These are phyloP conservation scores for Datnioides undecimradiatus DNA, from an alignment of 2,113 vertebrate genomes.

Conservation along the genomic window DNA sequence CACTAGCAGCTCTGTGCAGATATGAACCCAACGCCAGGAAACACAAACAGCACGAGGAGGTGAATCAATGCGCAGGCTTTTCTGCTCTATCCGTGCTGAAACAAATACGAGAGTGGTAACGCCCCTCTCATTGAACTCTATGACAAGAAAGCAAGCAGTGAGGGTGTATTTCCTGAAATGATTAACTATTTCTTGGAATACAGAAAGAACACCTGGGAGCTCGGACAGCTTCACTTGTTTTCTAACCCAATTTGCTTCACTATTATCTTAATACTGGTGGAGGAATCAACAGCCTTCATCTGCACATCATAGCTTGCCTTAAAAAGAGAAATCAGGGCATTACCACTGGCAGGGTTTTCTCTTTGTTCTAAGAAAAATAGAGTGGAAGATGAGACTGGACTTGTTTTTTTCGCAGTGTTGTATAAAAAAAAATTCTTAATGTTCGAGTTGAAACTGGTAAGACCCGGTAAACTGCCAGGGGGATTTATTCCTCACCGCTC, in stretches of 20 bases:
- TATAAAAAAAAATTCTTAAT: background rate
- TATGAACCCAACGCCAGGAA: too few species aligned
- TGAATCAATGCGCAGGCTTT: background rate
- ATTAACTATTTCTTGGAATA: background rate
- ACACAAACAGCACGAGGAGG: background rate
- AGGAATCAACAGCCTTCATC: background rate
- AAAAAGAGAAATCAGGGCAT: background rate
- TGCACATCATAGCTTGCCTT: background rate
- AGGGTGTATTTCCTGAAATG: background rate
- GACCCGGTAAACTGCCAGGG: background rate
- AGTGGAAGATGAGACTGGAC: background rate
- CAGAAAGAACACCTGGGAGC: background rate
- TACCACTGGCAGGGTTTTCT: background rate
- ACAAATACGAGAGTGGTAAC: too few species aligned
- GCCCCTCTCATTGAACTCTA: too few species aligned
- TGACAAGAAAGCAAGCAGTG: background rate
- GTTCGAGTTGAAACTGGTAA: background rate
- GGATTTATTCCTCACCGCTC: background rate
- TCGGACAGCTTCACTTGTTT: background rate
- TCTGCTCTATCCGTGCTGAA: background rate
- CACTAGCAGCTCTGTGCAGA: too few species aligned
- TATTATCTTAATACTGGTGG: background rate
- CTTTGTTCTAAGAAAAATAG: background rate
- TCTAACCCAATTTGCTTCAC: background rate
- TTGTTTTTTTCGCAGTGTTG: background rate